Evolutionary conservation across 92 coral and sea anemone species (phyloP), one percentile per base, ranked within the genome.

Genomic region (Virgularia gustaviana): DNA sequence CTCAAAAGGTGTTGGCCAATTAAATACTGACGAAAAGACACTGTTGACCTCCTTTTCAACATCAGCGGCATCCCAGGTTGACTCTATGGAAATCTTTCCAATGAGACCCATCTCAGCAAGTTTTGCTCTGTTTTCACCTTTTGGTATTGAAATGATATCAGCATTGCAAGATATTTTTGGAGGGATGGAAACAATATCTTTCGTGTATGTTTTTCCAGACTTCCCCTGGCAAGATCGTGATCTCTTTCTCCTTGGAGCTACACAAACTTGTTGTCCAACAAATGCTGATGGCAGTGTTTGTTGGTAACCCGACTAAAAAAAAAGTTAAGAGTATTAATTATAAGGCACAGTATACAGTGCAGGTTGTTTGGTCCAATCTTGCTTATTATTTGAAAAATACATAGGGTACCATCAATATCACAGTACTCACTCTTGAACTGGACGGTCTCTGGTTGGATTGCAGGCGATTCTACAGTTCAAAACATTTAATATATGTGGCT

Each of bases 81-180:
- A 61, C n/a, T 73, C 59, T 7, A 80, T 1, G 2, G 72, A 64
- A 20, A 80, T 60, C 33, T 80, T 73, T 36, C 80, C 85, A 52
- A 80, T 63, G n/a, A 80, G 85, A 49, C 84, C 80, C 73, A 73
- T 62, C 63, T 39, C 80, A 3, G 85, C 80, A 7, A 73, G 52
- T 27, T 73, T 25, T 18, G 80, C 57, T 20, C 76, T 52, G 37
- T 58, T 73, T 19, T 80, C 85, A 30, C 76, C 76, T 38, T 68
- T 67, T 24, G 85, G 80, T 73, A 73, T 73, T 6, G 70, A 67
- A 15, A 73, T 62, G 31, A 60, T 37, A 30, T 25, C 37, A 1
- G 41, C 34, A 6, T 58, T 58, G 2, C 33, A 29, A n/a, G 65
- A 12, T 2, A 58, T 30, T 24, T 36, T 37, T 49, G 79, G 85